Conservation (phyloP, 1,140 invertebrate genomes). For the Drosophila azteca region DNA sequence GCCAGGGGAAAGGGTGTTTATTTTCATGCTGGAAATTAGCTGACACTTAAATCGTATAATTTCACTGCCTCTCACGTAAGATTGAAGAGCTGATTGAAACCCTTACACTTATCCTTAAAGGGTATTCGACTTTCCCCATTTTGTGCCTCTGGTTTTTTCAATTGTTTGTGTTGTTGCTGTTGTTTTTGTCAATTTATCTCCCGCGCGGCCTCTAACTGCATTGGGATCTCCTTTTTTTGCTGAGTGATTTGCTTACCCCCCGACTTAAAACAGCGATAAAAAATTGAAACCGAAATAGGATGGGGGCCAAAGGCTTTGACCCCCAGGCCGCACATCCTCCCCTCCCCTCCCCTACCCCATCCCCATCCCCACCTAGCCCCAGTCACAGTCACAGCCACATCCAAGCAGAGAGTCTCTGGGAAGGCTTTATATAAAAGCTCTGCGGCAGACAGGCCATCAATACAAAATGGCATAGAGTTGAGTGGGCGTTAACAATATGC, state of each 20-base stretch:
- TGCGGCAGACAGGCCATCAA: constrained; percentile 80
- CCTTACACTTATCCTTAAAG: neutral
- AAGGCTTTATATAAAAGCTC: constrained; percentile 80
- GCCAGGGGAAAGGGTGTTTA: too few species aligned
- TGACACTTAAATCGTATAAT: too few species aligned
- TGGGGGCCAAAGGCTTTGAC: constrained; percentile 69
- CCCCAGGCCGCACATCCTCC: constrained; percentile 12
- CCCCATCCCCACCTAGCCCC: too few species aligned
- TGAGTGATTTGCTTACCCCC: constrained; percentile 74
- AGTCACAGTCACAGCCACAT: constrained; percentile 13
- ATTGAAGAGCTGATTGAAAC: neutral
- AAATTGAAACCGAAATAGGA: constrained; percentile 71
- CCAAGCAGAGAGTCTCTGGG: constrained; percentile 63
- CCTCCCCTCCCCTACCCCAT: neutral
- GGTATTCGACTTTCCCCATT: neutral
- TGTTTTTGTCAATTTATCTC: constrained; percentile 38
- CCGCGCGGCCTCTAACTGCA: constrained; percentile 64
- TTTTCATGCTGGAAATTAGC: too few species aligned
- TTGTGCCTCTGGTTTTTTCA: constrained; percentile 19
- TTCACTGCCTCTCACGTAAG: too few species aligned
- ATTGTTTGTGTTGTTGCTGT: constrained; percentile 48
- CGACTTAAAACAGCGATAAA: constrained; percentile 36
- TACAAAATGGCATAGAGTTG: constrained; percentile 82
- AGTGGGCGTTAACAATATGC: constrained; percentile 81
- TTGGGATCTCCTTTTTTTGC: constrained; percentile 68